Base-by-base conservation (phyloP, 2,797 vertebrate genomes). In the Enteromius afrohamiltoni region DNA sequence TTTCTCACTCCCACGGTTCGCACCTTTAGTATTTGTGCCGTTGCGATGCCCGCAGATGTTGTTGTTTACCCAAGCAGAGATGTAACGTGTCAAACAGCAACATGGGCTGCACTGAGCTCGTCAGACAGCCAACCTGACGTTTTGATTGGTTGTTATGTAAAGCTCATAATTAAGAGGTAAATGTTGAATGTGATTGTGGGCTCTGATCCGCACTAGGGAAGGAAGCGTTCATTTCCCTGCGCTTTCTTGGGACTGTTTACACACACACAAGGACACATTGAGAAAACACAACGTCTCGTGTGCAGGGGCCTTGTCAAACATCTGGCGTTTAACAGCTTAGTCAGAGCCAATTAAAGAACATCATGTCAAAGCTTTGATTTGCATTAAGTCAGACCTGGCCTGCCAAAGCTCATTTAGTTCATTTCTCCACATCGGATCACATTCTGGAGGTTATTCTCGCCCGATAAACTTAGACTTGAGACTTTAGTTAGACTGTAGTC, bases 251-350 rank as follows among this genome's bases (percentile, higher is more conserved):
- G 80, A 81, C 70, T 78, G 79, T 83, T 69, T 79, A 34, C 84
- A 69, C 53, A 23, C 79, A 65, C 77, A 76, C 85, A 77, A 80
- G 51, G 71, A 75, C 74, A 55, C 76, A 34, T 71, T 7, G 29
- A 45, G 62, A 62, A 55, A 71, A 80, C 37, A 73, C 78, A 81
- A 37, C 47, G 31, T 73, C 91, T 93, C 90, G 92, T 92, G 91
- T 93, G 94, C 93, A 91, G 92, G 88, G 91, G 91, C 91, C 93
- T 93, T 95, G 96, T 95, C 94, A 96, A 97, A 96, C 97, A 99
- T 97, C 97, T 98, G 97, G 97, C 94, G 92, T 97, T 97, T 97
- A 98, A 98, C 94, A 96, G 96, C 96, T 97, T 95, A 93, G 94
- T 97, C 96, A 96, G 95, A 97, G 94, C 95, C 97, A 96, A 97